Evolutionary conservation across 2,888 invertebrate genomes (phyloP).

Genomic region (Lucinisca nassula): DNA sequence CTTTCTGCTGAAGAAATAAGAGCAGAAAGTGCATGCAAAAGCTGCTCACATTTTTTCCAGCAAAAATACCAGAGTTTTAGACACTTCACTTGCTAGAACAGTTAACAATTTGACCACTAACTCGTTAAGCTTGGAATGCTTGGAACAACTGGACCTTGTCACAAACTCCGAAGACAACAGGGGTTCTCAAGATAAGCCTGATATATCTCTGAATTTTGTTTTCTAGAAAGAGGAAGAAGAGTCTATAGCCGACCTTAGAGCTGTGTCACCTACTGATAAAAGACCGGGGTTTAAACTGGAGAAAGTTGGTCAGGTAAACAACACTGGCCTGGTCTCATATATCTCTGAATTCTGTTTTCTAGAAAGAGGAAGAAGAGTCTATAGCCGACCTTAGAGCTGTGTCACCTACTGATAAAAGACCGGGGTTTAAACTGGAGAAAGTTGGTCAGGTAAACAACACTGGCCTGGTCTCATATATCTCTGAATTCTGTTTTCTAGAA

Average conservation of each 20-base stretch:
- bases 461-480: no score
- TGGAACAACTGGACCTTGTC: background rate
- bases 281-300: slow-evolving; percentile 93
- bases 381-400: slow-evolving; percentile 71
- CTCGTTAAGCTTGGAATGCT: no score
- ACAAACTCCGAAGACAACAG: background rate
- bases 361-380: slow-evolving; percentile 72
- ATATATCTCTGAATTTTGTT: background rate
- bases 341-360: background rate
- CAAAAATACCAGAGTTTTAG: no score
- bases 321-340: background rate
- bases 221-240: slow-evolving; percentile 71
- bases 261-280: slow-evolving; percentile 77
- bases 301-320: slow-evolving; percentile 91
- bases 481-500: slow-evolving; percentile 58
- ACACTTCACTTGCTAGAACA: no score
- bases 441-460: slow-evolving; percentile 90
- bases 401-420: slow-evolving; percentile 79
- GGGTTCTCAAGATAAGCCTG: background rate
- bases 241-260: slow-evolving; percentile 70
- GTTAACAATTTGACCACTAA: no score
- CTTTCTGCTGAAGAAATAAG: no score
- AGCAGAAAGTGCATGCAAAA: no score
- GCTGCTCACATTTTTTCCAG: no score
- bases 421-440: slow-evolving; percentile 94